Evolutionary conservation across 1,140 invertebrate species (phyloP).

Genomic region (Aphidius ervi): DNA sequence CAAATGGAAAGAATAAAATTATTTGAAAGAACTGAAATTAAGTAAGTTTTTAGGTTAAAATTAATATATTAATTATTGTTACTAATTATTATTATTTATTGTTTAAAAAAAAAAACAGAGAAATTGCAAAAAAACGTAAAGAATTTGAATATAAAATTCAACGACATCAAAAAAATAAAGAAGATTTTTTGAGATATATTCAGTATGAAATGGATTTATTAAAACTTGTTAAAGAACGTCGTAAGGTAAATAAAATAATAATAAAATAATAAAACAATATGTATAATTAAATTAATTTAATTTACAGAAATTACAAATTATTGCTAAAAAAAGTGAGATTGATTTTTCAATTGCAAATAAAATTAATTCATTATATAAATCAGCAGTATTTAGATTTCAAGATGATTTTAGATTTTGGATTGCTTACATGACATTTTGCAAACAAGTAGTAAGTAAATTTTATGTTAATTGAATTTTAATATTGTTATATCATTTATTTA

Average conservation of each 20-base stretch:
- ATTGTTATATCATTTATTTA: not conserved
- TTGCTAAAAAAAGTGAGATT: conserved; percentile 62
- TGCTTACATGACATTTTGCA: conserved; percentile 69
- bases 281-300: conserved; percentile 15
- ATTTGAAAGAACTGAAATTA: conserved; percentile 65
- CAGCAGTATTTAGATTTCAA: conserved; percentile 60
- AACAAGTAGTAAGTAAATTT: conserved; percentile 56
- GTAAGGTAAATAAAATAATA: conserved; percentile 43
- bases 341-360: conserved; percentile 63
- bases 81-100: conserved; percentile 8
- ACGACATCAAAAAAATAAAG: conserved; percentile 62
- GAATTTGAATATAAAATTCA: conserved; percentile 71
- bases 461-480: not conserved
- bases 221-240: conserved; percentile 59
- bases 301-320: conserved; percentile 55
- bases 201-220: conserved; percentile 68
- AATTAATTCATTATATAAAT: conserved; percentile 63
- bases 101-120: conserved; percentile 43
- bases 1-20: conserved; percentile 66
- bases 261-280: not conserved
- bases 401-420: conserved; percentile 68
- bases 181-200: conserved; percentile 70
- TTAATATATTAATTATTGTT: conserved; percentile 13
- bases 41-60: conserved; percentile 45
- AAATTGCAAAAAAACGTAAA: conserved; percentile 65